phyloP scores from a whole-genome alignment of 2,888 invertebrate species.

The Drosophila macrospina region DNA sequence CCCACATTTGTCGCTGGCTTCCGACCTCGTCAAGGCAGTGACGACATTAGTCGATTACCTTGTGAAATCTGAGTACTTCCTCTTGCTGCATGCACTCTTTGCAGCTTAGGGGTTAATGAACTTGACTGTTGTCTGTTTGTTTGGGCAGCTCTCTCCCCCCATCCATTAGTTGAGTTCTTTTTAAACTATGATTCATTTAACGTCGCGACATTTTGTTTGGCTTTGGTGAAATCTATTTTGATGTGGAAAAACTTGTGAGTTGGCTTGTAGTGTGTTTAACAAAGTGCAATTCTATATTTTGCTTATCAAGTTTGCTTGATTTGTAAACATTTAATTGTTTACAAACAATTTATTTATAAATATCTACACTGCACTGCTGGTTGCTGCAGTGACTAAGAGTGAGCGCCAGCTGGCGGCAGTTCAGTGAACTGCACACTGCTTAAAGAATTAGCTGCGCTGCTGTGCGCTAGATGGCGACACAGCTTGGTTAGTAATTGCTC shows the following conservation, averaged over 20 bases:
- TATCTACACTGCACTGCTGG: no score
- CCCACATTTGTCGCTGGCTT: conserved; percentile 19
- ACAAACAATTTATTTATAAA: neutral
- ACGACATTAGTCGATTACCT: conserved; percentile 35
- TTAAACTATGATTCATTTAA: conserved; percentile 4
- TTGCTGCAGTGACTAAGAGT: no score
- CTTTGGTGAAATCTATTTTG: conserved; percentile 18
- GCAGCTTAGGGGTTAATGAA: conserved; percentile 54
- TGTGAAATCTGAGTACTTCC: conserved; percentile 53
- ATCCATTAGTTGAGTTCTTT: conserved; percentile 14
- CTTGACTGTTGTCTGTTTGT: conserved; percentile 11
- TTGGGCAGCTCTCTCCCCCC: conserved; percentile 9
- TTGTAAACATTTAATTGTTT: conserved; percentile 24
- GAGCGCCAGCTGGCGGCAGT: no score
- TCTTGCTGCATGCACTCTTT: conserved; percentile 21
- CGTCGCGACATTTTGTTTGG: neutral
- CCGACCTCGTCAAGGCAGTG: conserved; percentile 22
- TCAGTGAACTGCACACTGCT: no score
- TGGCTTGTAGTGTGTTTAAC: neutral
- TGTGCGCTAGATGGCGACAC: no score
- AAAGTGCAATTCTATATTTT: neutral
- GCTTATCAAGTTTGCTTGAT: conserved; percentile 5
- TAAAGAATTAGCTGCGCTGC: no score
- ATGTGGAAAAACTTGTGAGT: neutral
- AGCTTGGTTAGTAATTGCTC: no score